Percentiles rank a stretch among this genome's conserved stretches.
phyloP scores from a whole-genome alignment of 2,797 vertebrate species.

The Microctenopoma steveboyesi region DNA sequence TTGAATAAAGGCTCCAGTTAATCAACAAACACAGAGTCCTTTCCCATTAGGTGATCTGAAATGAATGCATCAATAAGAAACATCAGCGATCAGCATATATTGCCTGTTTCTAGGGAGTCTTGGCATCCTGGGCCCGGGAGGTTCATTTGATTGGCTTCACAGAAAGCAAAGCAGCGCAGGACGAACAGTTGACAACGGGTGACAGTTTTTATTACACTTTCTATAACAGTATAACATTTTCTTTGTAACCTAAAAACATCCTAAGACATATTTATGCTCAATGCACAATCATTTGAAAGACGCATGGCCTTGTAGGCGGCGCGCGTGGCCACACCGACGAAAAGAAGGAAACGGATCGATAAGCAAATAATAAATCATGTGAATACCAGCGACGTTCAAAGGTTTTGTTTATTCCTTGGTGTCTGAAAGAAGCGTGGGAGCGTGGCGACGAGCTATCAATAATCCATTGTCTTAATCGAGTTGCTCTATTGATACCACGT shows the following conservation, averaged over 20 bases:
- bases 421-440: conserved; percentile 31
- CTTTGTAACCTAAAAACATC: neutral
- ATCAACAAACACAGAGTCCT: conserved; percentile 55
- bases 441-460: conserved; percentile 54
- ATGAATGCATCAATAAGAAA: conserved; percentile 70
- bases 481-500: conserved; percentile 45
- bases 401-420: conserved; percentile 60
- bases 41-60: conserved; percentile 32
- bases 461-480: conserved; percentile 63
- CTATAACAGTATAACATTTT: neutral
- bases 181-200: conserved; percentile 12
- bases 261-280: neutral
- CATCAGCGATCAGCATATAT: conserved; percentile 67
- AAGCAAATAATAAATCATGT: conserved; percentile 46
- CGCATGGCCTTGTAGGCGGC: neutral
- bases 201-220: neutral
- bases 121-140: conserved; percentile 22
- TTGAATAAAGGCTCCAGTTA: conserved; percentile 55
- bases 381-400: conserved; percentile 35
- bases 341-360: conserved; percentile 34
- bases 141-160: conserved; percentile 32
- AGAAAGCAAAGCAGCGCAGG: conserved; percentile 5
- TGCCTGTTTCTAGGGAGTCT: conserved; percentile 49
- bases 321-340: neutral
- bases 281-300: neutral